Percentiles rank a stretch among this genome's conserved stretches.
Evolutionary conservation across 2,113 vertebrate genomes (phyloP).

Genomic region (Urocitellus parryii): DNA sequence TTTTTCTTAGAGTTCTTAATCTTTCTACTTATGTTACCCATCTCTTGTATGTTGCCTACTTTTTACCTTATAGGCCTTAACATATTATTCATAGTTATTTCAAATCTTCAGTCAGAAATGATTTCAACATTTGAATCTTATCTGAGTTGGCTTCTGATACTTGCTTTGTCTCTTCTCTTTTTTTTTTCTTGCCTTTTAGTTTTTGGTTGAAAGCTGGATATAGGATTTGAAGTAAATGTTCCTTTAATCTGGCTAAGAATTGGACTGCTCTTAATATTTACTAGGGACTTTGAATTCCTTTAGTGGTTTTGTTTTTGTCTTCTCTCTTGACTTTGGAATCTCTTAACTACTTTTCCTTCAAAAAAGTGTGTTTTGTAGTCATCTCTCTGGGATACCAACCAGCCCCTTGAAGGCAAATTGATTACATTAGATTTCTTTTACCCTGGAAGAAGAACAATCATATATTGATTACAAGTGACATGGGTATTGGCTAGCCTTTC

Average conservation of each 20-base stretch:
- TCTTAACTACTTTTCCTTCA: neutral
- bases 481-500: neutral
- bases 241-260: neutral
- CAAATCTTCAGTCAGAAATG: neutral
- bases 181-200: neutral
- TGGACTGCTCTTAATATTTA: neutral
- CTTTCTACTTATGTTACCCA: neutral
- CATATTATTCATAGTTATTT: neutral
- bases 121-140: neutral
- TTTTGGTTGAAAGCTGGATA: neutral
- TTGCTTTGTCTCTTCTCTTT: neutral
- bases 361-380: neutral
- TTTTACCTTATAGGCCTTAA: neutral
- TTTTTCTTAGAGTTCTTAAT: neutral
- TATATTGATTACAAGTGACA: neutral
- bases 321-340: neutral
- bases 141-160: neutral
- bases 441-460: neutral
- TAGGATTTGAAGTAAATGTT: neutral
- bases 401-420: neutral
- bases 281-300: neutral
- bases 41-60: neutral
- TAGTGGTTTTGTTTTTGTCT: neutral
- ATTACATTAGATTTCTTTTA: neutral
- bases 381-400: neutral